phyloP scores from a whole-genome alignment of 2,797 vertebrate genomes.

The Rhinophrynus dorsalis region DNA sequence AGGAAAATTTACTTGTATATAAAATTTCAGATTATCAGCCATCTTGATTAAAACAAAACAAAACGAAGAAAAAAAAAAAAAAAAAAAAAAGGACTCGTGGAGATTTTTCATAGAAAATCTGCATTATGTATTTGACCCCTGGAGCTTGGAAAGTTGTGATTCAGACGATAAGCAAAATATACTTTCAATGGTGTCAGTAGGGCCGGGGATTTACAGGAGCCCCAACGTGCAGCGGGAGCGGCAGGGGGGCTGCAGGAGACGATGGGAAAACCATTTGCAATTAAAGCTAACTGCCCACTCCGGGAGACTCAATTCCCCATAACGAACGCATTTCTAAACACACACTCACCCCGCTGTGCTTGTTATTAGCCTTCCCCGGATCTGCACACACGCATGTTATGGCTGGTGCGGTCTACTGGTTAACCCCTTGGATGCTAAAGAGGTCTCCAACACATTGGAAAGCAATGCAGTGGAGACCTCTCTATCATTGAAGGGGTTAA shows the following conservation, averaged over 20 bases:
- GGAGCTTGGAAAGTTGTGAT: constrained; percentile 5
- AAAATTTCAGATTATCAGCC: too few species aligned
- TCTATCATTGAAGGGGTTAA: too few species aligned
- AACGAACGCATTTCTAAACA: constrained; percentile 51
- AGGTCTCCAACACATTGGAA: too few species aligned
- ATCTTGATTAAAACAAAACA: too few species aligned
- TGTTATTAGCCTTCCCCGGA: constrained; percentile 43
- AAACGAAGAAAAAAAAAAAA: too few species aligned
- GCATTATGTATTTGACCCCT: constrained; percentile 2
- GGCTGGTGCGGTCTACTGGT: constrained; percentile 30
- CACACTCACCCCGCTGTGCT: constrained; percentile 48
- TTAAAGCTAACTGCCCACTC: constrained; percentile 51
- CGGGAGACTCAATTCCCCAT: constrained; percentile 50
- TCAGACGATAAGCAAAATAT: constrained; percentile 36
- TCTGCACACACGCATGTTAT: constrained; percentile 31
- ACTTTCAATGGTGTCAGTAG: constrained; percentile 27
- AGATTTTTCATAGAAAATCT: too few species aligned
- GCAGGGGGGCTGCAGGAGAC: constrained; percentile 37
- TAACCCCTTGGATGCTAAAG: too few species aligned
- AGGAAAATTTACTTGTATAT: too few species aligned
- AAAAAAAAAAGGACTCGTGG: too few species aligned
- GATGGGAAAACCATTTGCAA: constrained; percentile 50
- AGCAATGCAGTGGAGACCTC: too few species aligned
- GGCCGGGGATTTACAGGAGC: constrained; percentile 30
- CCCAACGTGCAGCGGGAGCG: constrained; percentile 25